Conservation (phyloP, 2,797 vertebrate species). For the Sciaenops ocellatus region DNA sequence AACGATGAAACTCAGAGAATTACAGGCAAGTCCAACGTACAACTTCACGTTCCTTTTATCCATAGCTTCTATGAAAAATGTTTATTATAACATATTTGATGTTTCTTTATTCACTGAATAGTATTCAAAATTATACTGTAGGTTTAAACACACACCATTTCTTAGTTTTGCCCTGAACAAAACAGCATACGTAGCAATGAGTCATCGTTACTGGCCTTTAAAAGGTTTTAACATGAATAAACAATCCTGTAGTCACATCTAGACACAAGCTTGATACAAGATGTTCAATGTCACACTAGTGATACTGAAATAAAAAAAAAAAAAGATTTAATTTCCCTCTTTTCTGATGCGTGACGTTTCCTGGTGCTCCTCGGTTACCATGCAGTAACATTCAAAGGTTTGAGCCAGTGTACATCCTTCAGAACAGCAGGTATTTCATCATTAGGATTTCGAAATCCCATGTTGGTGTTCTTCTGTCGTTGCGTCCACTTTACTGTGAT, state of each 20-base stretch:
- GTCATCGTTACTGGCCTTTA: background rate
- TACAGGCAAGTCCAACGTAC: no score
- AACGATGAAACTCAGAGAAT: background rate
- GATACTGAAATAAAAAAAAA: background rate
- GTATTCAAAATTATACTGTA: background rate
- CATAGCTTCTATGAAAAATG: no score
- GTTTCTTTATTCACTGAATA: background rate
- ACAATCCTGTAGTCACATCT: background rate
- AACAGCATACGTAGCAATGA: background rate
- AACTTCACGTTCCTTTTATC: no score
- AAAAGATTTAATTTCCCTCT: background rate
- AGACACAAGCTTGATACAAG: background rate
- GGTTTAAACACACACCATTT: no score
- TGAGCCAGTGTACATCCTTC: conserved; percentile 12
- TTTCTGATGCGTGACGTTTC: conserved; percentile 4
- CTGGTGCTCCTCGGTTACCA: conserved; percentile 17
- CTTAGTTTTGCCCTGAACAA: background rate
- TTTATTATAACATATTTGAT: no score
- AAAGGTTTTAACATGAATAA: background rate
- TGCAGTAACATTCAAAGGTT: conserved; percentile 7
- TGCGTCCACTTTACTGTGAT: conserved; percentile 22
- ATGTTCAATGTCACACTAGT: background rate
- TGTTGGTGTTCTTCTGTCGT: conserved; percentile 19
- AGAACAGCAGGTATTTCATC: conserved; percentile 9
- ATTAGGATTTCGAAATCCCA: conserved; percentile 42